These are phyloP conservation scores for Molanna angustata DNA, from an alignment of 2,888 invertebrate genomes.

Conservation along the genomic window DNA sequence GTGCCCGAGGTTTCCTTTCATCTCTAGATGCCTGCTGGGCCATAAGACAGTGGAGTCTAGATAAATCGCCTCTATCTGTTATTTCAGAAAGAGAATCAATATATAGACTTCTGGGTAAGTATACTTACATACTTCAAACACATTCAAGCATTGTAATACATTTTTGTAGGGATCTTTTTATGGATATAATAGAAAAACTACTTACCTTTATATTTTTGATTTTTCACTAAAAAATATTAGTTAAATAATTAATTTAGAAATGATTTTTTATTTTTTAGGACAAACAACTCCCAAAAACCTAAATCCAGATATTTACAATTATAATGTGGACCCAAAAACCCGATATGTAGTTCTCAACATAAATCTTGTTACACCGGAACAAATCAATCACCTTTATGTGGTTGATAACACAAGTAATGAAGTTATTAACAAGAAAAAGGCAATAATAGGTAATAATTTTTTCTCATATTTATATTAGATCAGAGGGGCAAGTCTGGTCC, in stretches of 20 bases:
- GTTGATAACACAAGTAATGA: too few species aligned
- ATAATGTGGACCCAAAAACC: conserved; percentile 83
- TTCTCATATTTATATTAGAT: too few species aligned
- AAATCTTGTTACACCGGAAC: conserved; percentile 70
- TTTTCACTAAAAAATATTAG: neutral
- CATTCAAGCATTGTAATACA: too few species aligned
- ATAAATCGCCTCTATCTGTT: conserved; percentile 74
- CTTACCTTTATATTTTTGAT: neutral
- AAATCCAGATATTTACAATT: conserved; percentile 82
- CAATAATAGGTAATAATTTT: too few species aligned
- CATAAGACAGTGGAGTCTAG: conserved; percentile 75
- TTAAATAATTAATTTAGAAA: neutral
- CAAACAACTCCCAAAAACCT: conserved; percentile 98
- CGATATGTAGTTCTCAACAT: conserved; percentile 79
- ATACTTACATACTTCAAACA: too few species aligned
- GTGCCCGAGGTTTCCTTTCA: conserved; percentile 94
- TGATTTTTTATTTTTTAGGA: conserved; percentile 49
- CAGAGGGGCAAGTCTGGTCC: too few species aligned
- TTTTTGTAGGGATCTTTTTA: too few species aligned
- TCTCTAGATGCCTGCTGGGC: conserved; percentile 97
- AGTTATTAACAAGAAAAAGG: too few species aligned
- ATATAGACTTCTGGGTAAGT: conserved; percentile 66
- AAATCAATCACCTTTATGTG: conserved; percentile 68
- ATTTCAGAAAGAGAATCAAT: conserved; percentile 94
- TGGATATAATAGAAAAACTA: too few species aligned